These are phyloP conservation scores for Brachynemurus nebulosus DNA, from an alignment of 2,888 invertebrate species.

Conservation along the genomic window DNA sequence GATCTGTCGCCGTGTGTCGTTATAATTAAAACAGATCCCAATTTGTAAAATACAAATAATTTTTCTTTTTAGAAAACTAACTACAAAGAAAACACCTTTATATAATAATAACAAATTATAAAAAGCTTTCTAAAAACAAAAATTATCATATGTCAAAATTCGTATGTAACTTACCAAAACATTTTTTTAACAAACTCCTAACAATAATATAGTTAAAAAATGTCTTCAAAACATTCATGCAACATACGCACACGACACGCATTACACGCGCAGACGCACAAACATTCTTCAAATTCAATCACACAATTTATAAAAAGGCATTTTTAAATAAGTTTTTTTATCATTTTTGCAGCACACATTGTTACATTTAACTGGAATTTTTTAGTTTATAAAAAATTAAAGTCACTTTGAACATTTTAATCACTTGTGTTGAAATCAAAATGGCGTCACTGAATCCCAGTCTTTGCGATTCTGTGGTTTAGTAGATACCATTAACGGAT, in stretches of 20 bases:
- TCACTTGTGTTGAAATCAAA: too few species aligned
- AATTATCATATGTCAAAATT: not conserved
- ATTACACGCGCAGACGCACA: not conserved
- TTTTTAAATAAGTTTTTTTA: not conserved
- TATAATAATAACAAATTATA: slow-evolving; percentile 3
- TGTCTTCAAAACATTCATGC: too few species aligned
- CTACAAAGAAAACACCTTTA: slow-evolving; percentile 1
- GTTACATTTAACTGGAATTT: not conserved
- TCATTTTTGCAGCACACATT: not conserved
- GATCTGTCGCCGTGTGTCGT: not conserved
- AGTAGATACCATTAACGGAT: too few species aligned
- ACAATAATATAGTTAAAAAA: slow-evolving; percentile 33
- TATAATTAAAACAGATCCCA: slow-evolving; percentile 1
- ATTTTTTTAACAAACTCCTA: slow-evolving; percentile 35
- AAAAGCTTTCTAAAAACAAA: slow-evolving; percentile 2
- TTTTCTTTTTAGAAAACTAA: slow-evolving; percentile 3
- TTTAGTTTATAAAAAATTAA: not conserved
- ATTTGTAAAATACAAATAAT: not conserved
- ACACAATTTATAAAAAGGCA: not conserved
- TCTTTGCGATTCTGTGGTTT: too few species aligned
- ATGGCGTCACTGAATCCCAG: too few species aligned
- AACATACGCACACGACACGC: too few species aligned
- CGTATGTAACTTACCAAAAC: slow-evolving; percentile 18
- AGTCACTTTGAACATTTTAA: not conserved
- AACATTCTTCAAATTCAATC: not conserved